Evolutionary conservation across 2,888 invertebrate genomes (phyloP).

Genomic region (Venusia cambrica): DNA sequence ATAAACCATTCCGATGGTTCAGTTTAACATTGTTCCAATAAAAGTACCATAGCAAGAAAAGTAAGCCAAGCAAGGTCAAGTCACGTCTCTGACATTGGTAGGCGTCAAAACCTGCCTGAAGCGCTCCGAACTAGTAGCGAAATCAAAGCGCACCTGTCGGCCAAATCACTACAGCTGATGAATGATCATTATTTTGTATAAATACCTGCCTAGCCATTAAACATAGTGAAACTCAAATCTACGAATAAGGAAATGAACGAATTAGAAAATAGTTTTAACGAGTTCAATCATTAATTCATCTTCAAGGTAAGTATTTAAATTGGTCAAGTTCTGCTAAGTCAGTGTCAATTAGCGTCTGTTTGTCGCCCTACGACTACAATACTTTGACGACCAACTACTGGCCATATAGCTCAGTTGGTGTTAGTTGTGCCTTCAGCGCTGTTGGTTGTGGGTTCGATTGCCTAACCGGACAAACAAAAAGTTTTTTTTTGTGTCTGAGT

Average conservation of each 20-base stretch:
- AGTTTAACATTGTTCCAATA: not conserved
- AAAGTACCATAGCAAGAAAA: constrained; percentile 21
- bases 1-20: no score
- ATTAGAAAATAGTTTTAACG: constrained; percentile 22
- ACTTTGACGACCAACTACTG: no score
- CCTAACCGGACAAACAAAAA: no score
- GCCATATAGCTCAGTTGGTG: no score
- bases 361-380: no score
- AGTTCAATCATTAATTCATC: constrained; percentile 11
- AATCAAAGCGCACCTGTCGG: constrained; percentile 40
- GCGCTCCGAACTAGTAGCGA: constrained; percentile 38
- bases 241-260: constrained; percentile 22
- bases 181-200: constrained; percentile 38
- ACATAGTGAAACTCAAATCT: constrained; percentile 41
- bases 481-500: no score
- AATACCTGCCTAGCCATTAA: no score
- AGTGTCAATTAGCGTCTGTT: no score
- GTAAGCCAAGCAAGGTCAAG: constrained; percentile 29
- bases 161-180: constrained; percentile 34
- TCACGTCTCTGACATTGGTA: constrained; percentile 44
- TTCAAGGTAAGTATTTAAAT: constrained; percentile 2
- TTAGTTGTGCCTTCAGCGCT: no score
- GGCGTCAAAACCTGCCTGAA: constrained; percentile 39
- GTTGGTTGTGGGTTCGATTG: no score
- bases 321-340: constrained; percentile 3